These are phyloP conservation scores for Pterocles burchelli DNA, from an alignment of 2,113 vertebrate species.

Conservation along the genomic window DNA sequence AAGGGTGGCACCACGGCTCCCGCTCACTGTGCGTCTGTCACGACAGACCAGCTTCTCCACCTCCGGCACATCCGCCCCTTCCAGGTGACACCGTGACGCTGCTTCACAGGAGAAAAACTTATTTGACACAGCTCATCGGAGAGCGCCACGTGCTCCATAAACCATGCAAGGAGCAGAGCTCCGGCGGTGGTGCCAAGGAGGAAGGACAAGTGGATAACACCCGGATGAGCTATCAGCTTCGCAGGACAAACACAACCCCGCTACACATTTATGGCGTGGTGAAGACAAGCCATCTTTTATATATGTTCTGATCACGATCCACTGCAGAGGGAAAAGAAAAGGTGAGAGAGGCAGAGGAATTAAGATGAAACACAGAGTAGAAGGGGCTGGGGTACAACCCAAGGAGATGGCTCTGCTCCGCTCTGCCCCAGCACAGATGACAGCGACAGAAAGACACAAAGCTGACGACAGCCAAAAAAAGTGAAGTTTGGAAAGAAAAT, in stretches of 20 bases:
- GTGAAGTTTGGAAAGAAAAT: neutral
- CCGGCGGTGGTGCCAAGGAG: too few relatives aligned
- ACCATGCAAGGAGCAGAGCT: neutral
- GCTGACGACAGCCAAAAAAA: neutral
- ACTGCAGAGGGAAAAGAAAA: neutral
- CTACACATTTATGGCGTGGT: accelerated
- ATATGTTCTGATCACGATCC: neutral
- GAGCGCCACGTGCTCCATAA: neutral
- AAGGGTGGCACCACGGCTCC: neutral
- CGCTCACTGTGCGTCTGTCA: accelerated
- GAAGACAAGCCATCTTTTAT: too few relatives aligned
- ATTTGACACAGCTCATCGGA: too few relatives aligned
- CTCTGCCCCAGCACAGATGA: neutral
- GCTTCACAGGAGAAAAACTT: neutral
- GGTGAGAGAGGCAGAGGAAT: neutral
- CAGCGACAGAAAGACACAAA: neutral
- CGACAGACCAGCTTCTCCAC: neutral
- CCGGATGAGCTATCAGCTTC: accelerated
- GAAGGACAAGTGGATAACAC: accelerated
- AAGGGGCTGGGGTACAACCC: neutral
- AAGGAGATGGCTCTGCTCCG: accelerated
- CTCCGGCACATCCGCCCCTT: accelerated
- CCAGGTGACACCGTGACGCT: accelerated
- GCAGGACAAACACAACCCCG: neutral
- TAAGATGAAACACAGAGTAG: neutral